Evolutionary conservation across 2,888 invertebrate genomes (phyloP), one percentile per base, ranked within the genome.

Genomic region (Diarsia brunnea): DNA sequence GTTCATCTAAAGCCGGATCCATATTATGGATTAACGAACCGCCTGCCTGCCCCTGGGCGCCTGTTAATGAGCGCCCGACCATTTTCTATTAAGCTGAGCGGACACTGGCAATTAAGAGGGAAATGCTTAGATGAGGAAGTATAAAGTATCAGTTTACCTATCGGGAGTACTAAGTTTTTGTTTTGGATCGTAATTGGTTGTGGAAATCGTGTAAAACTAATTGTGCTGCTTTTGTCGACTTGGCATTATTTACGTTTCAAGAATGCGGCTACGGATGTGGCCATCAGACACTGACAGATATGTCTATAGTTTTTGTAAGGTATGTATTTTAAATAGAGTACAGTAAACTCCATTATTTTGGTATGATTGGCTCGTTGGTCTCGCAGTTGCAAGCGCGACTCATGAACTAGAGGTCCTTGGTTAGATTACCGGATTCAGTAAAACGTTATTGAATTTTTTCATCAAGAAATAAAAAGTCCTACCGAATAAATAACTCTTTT

Each of bases 1-100:
- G 51, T 51, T 58, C 58, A 60, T 51, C 47, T 53, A 51, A 80
- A 49, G n/a, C 55, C 21, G 43, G 55, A 45, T 61, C 60, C 69
- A 74, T 84, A 85, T 81, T 69, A 66, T 71, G 55, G 61, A 64
- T 85, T 85, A 82, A 85, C 63, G 83, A 82, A 82, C 65, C 80
- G 38, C 31, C n/a, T 7, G 27, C 61, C 10, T 68, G 31, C 53
- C 67, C 19, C 12, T 64, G 61, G 60, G 68, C 53, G 60, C 45
- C 47, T 81, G 65, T 71, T 82, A 82, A 82, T 82, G 86, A 82
- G 82, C 63, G 43, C 31, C n/a, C 69, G 55, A 61, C 86, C 86
- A 76, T 72, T 85, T 84, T 82, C 71, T 82, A 85, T 85, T 76
- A 85, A 74, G 71, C 75, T 27, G 71, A 66, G 53, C 82, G 83